These are phyloP conservation scores for Perodicticus potto DNA, from an alignment of 2,797 vertebrate genomes.

Conservation along the genomic window DNA sequence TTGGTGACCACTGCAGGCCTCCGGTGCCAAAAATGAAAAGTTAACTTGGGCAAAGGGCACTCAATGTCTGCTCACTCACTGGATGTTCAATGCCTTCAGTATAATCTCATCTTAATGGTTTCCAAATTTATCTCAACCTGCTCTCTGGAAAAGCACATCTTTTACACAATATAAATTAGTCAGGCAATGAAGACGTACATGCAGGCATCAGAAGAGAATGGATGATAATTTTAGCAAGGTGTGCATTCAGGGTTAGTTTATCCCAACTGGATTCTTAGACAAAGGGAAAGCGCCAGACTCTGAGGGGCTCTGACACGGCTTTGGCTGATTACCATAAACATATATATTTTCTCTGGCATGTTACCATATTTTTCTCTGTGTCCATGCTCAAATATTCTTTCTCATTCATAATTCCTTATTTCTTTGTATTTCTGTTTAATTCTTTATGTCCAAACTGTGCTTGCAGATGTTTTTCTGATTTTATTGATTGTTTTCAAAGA, in stretches of 20 bases:
- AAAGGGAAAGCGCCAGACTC: not conserved
- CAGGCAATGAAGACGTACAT: not conserved
- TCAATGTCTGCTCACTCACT: constrained; percentile 29
- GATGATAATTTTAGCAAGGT: constrained; percentile 11
- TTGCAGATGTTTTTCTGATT: not conserved
- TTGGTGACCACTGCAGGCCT: not conserved
- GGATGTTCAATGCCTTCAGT: constrained; percentile 76
- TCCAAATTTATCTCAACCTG: constrained; percentile 79
- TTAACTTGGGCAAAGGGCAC: constrained; percentile 77
- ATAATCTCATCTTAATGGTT: constrained; percentile 85
- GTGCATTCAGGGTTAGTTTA: not conserved
- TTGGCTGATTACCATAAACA: not conserved
- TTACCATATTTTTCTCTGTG: not conserved
- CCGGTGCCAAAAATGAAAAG: constrained; percentile 60
- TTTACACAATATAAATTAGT: constrained; percentile 46
- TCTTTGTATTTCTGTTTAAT: constrained; percentile 4
- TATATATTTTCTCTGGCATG: not conserved
- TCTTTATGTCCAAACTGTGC: constrained; percentile 6
- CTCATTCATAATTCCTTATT: not conserved
- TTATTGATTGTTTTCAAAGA: not conserved
- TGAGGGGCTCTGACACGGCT: not conserved
- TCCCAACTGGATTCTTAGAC: not conserved
- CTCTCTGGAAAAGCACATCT: constrained; percentile 63
- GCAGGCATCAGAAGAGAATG: not conserved
- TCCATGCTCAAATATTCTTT: not conserved